These are phyloP conservation scores for Diachasmimorpha longicaudata DNA, from an alignment of 1,140 invertebrate genomes.

Conservation along the genomic window DNA sequence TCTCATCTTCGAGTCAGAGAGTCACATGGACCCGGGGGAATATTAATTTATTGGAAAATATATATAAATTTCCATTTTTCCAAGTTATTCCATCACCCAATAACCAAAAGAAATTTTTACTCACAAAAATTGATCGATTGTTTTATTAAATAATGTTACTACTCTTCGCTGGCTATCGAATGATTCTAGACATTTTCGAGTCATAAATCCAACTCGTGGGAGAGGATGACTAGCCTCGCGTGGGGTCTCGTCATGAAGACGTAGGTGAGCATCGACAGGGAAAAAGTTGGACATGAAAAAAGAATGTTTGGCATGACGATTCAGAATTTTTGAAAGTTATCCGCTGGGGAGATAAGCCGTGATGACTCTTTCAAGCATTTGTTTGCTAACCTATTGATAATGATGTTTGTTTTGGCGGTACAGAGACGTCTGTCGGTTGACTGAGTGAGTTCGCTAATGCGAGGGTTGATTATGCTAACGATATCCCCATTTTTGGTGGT, in stretches of 20 bases:
- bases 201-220: slow-evolving; percentile 53
- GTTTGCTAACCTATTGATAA: background rate
- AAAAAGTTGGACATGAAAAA: background rate
- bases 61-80: background rate
- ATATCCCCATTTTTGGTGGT: too few species aligned
- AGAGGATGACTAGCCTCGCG: slow-evolving; percentile 48
- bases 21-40: background rate
- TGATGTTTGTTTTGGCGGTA: background rate
- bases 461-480: too few species aligned
- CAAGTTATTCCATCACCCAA: too few species aligned
- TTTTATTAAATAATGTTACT: too few species aligned
- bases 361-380: background rate
- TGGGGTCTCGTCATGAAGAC: slow-evolving; percentile 51
- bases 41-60: background rate
- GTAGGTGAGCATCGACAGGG: slow-evolving; percentile 37
- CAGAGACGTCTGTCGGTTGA: too few species aligned
- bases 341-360: background rate
- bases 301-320: background rate
- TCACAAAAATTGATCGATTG: too few species aligned
- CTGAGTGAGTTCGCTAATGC: too few species aligned
- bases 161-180: too few species aligned
- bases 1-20: background rate
- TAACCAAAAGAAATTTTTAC: too few species aligned
- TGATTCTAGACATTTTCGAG: background rate
- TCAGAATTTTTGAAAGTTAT: background rate